These are phyloP conservation scores for Sesamia inferens DNA, from an alignment of 2,888 invertebrate genomes.

Conservation along the genomic window DNA sequence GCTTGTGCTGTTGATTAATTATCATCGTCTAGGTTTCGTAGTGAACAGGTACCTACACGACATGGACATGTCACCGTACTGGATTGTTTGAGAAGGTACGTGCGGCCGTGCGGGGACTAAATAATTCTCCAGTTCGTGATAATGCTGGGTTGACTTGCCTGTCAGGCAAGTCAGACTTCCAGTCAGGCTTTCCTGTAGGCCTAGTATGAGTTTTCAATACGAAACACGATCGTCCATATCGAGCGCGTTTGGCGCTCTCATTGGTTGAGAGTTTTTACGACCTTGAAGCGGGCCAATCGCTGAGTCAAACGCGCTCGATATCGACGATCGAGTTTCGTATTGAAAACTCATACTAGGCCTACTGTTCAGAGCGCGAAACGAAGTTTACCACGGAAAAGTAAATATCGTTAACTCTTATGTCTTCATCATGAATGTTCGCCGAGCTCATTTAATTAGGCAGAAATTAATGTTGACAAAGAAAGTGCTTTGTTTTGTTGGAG, in stretches of 20 bases:
- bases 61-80: neutral
- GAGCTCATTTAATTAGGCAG: neutral
- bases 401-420: neutral
- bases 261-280: no score
- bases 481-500: neutral
- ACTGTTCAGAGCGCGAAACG: neutral
- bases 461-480: neutral
- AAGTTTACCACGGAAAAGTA: neutral
- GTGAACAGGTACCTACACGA: neutral
- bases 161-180: neutral
- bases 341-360: no score
- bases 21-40: neutral
- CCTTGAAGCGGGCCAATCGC: no score
- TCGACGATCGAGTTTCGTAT: no score
- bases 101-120: no score
- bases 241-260: no score
- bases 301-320: no score
- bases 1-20: conserved; percentile 27
- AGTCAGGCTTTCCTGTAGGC: no score
- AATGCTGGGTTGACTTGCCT: neutral
- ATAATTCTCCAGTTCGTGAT: neutral
- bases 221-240: no score
- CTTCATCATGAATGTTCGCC: neutral
- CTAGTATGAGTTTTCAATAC: no score
- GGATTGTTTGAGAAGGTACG: neutral